Percentiles rank a stretch among this genome's conserved stretches.
phyloP scores from a whole-genome alignment of 2,113 vertebrate species.

The Egretta garzetta region DNA sequence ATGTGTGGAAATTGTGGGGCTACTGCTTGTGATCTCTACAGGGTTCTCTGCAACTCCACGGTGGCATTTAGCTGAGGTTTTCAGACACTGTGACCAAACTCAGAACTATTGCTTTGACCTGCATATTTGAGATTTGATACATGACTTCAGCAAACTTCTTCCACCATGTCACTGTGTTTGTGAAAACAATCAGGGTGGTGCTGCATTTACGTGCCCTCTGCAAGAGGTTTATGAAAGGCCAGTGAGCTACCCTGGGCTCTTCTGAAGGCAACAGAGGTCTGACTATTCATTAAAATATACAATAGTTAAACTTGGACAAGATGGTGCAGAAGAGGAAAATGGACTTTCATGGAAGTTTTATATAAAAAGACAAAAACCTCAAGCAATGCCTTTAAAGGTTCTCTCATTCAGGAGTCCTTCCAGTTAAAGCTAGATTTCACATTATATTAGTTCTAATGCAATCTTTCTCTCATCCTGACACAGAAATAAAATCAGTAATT shows the following conservation, averaged over 20 bases:
- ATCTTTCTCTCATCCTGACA: background rate
- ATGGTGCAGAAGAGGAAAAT: background rate
- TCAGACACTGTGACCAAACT: background rate
- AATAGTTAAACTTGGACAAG: background rate
- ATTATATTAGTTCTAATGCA: background rate
- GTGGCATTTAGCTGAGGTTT: background rate
- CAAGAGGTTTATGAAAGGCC: background rate
- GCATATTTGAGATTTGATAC: background rate
- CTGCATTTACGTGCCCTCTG: background rate
- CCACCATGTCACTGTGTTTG: background rate
- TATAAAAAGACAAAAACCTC: background rate
- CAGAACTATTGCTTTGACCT: background rate
- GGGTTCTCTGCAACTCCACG: background rate
- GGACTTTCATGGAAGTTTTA: background rate
- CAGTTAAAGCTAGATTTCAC: background rate
- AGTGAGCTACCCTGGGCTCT: background rate
- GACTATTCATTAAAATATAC: background rate
- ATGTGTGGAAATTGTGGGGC: background rate
- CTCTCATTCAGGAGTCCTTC: background rate
- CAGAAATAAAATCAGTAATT: background rate
- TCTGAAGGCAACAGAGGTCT: background rate
- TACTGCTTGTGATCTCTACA: fast-evolving
- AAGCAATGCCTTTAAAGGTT: background rate
- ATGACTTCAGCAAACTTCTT: background rate
- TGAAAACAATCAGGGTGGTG: background rate